phyloP scores from a whole-genome alignment of 2,113 vertebrate species.

The Osmerus eperlanus region DNA sequence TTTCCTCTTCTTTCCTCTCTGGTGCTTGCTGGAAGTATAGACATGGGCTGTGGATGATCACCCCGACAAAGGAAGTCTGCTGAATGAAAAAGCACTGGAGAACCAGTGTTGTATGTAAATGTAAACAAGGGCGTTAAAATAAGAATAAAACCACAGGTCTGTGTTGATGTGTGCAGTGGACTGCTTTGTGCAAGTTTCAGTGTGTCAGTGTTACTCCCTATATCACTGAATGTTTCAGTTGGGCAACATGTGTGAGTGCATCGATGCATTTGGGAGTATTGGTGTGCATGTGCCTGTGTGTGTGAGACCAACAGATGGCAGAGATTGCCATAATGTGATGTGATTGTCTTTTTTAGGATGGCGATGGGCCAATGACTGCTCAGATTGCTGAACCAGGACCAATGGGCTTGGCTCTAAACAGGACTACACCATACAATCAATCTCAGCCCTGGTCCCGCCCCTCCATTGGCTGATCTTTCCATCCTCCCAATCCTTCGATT shows the following conservation, averaged over 20 bases:
- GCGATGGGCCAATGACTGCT: conserved; percentile 5
- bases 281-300: conserved; percentile 15
- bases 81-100: conserved; percentile 15
- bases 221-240: not conserved
- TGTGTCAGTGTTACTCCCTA: not conserved
- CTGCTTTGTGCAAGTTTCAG: not conserved
- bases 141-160: not conserved
- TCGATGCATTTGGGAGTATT: not conserved
- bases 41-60: not conserved
- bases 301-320: conserved; percentile 15
- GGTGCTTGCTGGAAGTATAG: not conserved
- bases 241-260: not conserved
- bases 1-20: not conserved
- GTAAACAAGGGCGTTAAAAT: not conserved
- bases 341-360: conserved; percentile 16
- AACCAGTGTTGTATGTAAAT: not conserved
- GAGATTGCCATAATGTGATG: conserved; percentile 20
- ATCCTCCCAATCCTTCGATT: no score
- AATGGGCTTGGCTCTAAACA: no score
- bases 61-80: not conserved
- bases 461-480: no score
- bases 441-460: no score
- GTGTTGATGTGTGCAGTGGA: no score
- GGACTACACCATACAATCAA: no score
- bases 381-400: not conserved